A percentile compares a stretch with the other conserved stretches of the same genome.
phyloP scores from a whole-genome alignment of 2,888 invertebrate species.

The Noctua janthe region DNA sequence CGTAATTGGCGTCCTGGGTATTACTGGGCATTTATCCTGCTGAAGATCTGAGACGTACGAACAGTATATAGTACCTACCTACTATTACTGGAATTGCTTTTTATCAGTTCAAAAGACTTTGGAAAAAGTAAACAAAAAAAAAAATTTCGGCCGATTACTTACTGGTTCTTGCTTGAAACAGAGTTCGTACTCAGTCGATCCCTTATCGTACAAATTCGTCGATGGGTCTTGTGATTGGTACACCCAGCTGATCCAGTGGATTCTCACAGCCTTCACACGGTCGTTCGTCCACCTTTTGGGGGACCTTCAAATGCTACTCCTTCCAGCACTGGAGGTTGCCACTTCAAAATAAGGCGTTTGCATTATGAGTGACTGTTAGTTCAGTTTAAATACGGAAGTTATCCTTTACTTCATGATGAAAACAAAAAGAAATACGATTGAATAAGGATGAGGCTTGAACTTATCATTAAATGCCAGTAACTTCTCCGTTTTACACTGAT shows the following conservation, averaged over 20 bases:
- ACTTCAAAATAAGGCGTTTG: not conserved
- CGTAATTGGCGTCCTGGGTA: constrained; percentile 6
- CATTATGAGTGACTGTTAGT: too few relatives aligned
- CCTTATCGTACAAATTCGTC: not conserved
- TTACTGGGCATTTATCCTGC: not conserved
- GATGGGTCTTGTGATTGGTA: not conserved
- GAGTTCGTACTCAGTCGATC: not conserved
- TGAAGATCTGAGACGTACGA: not conserved
- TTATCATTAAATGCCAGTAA: constrained; percentile 28
- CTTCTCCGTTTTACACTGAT: constrained; percentile 17
- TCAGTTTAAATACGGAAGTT: not conserved
- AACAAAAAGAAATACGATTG: not conserved
- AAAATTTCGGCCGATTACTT: not conserved
- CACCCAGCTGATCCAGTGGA: not conserved
- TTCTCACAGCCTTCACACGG: too few relatives aligned
- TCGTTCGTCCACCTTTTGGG: not conserved
- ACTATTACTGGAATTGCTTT: not conserved
- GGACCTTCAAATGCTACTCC: not conserved
- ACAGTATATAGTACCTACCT: not conserved
- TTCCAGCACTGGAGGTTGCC: too few relatives aligned
- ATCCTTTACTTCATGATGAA: not conserved
- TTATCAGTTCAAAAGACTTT: not conserved
- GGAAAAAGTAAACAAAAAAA: not conserved
- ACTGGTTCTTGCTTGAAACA: not conserved
- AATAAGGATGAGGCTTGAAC: not conserved